Conservation (phyloP, 1,140 invertebrate genomes). For the Euura saliciscinereae region DNA sequence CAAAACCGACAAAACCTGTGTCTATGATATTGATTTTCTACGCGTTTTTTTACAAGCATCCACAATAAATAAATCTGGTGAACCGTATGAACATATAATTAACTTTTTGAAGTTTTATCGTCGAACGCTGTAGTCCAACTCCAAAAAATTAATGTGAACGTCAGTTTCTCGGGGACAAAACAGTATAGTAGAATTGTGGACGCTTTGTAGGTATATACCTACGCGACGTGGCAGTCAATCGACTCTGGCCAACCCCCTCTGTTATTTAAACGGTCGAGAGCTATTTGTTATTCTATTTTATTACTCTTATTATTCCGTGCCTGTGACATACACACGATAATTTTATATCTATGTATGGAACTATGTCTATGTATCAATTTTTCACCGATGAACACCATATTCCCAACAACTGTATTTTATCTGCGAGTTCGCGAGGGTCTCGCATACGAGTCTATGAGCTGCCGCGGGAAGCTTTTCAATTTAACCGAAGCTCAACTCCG, state of each 20-base stretch:
- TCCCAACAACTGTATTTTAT: not conserved
- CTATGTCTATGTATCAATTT: too few species aligned
- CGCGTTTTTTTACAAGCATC: not conserved
- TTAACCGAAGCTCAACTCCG: not conserved
- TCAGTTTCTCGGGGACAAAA: too few species aligned
- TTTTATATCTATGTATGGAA: too few species aligned
- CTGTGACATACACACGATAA: too few species aligned
- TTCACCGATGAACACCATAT: not conserved
- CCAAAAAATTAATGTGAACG: too few species aligned
- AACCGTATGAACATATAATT: not conserved
- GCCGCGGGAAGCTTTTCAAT: constrained; percentile 1
- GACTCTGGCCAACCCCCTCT: not conserved
- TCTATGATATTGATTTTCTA: not conserved
- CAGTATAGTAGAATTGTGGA: too few species aligned
- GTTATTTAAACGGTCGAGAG: not conserved
- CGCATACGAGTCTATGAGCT: constrained; percentile 4
- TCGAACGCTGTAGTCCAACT: too few species aligned
- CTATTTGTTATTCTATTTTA: not conserved
- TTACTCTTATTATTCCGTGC: not conserved
- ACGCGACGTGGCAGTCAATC: not conserved
- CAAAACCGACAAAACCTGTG: too few species aligned
- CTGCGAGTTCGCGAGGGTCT: not conserved
- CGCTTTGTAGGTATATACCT: too few species aligned
- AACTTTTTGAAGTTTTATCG: too few species aligned
- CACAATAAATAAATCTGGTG: not conserved